phyloP scores from a whole-genome alignment of 1,140 invertebrate genomes.

The Lepidotrigona ventralis region DNA sequence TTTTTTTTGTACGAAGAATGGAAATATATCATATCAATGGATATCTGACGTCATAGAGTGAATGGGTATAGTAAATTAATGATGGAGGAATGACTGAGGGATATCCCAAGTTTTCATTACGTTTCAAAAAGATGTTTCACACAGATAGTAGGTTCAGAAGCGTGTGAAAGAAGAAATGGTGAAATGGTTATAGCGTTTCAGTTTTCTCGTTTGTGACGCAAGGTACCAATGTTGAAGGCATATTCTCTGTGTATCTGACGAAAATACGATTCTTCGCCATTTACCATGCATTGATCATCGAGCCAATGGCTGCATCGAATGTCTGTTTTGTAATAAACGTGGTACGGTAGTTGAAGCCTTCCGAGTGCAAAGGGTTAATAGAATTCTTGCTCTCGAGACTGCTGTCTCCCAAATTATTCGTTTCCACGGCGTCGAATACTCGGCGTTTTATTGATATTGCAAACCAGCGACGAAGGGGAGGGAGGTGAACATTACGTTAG shows the following conservation, averaged over 20 bases:
- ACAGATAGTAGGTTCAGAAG: neutral
- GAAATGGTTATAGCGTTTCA: neutral
- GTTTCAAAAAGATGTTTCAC: neutral
- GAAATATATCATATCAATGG: too few relatives aligned
- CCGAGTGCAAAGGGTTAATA: conserved; percentile 2
- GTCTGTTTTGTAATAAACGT: neutral
- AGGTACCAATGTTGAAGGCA: too few relatives aligned
- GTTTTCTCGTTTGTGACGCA: neutral
- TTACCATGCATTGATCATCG: neutral
- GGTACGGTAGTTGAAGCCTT: neutral
- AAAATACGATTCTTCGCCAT: neutral
- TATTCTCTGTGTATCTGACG: too few relatives aligned
- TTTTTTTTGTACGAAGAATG: too few relatives aligned
- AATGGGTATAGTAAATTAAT: neutral
- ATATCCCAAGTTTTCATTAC: neutral
- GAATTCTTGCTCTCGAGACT: neutral
- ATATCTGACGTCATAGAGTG: neutral
- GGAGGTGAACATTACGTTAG: neutral
- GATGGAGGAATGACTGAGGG: neutral
- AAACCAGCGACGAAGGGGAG: neutral
- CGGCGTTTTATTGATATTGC: neutral
- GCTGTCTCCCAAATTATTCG: neutral
- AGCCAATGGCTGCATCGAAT: neutral
- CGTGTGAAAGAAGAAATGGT: neutral
- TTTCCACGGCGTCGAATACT: neutral